Conservation (phyloP, 2,888 invertebrate genomes). For the Apoderus coryli region DNA sequence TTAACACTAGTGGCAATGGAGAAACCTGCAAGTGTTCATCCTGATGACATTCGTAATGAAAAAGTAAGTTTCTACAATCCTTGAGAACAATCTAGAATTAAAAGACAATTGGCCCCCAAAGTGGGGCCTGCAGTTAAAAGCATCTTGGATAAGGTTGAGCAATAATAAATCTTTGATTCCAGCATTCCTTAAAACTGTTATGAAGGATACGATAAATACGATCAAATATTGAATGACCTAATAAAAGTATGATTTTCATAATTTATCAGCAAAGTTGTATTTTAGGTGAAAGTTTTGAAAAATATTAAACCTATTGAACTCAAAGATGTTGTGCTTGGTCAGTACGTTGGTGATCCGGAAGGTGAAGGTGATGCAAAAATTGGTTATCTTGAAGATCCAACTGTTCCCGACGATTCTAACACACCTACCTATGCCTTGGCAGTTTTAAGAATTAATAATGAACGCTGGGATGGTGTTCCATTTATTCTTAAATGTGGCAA, state of each 20-base stretch:
- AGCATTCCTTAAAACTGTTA: too few relatives aligned
- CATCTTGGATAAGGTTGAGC: too few relatives aligned
- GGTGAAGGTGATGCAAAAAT: conserved; percentile 51
- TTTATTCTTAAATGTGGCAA: conserved; percentile 94
- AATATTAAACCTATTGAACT: conserved; percentile 61
- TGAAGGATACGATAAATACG: too few relatives aligned
- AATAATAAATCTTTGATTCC: too few relatives aligned
- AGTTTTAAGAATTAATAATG: conserved; percentile 78
- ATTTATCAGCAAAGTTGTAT: too few relatives aligned
- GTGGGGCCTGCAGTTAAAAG: too few relatives aligned
- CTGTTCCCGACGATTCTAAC: conserved; percentile 72
- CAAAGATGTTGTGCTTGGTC: conserved; percentile 80
- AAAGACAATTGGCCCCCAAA: too few relatives aligned
- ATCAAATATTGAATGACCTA: too few relatives aligned
- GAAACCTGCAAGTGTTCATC: not conserved
- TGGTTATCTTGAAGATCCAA: conserved; percentile 87
- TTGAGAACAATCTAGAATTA: too few relatives aligned
- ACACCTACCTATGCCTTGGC: conserved; percentile 92
- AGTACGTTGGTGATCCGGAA: conserved; percentile 82
- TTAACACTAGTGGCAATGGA: conserved; percentile 2
- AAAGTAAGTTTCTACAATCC: conserved; percentile 36
- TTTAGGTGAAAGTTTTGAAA: conserved; percentile 83
- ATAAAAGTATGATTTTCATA: too few relatives aligned
- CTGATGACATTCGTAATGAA: not conserved
- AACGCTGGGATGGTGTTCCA: conserved; percentile 97